These are phyloP conservation scores for Cheilosia pagana DNA, from an alignment of 2,888 invertebrate genomes.

Conservation along the genomic window DNA sequence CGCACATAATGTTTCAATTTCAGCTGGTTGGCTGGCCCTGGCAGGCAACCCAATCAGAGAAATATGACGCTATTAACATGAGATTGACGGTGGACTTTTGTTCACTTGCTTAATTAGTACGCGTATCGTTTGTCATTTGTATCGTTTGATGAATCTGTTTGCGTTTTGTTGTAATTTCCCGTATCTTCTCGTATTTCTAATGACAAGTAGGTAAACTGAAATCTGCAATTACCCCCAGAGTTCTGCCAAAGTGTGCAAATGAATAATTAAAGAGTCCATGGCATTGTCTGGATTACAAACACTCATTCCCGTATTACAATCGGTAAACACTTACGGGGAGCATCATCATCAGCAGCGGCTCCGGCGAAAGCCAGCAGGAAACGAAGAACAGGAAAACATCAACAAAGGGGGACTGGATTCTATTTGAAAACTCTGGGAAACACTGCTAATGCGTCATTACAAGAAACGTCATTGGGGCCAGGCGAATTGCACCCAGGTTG, in stretches of 20 bases:
- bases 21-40: slow-evolving; percentile 8
- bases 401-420: slow-evolving; percentile 28
- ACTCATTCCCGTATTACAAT: slow-evolving; percentile 56
- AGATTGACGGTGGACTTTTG: neutral
- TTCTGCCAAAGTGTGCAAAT: slow-evolving; percentile 40
- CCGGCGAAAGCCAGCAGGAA: slow-evolving; percentile 42
- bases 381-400: slow-evolving; percentile 44
- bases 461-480: slow-evolving; percentile 18
- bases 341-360: slow-evolving; percentile 4
- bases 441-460: slow-evolving; percentile 43
- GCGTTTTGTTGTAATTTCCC: slow-evolving; percentile 17
- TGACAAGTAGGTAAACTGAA: slow-evolving; percentile 21
- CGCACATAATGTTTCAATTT: neutral
- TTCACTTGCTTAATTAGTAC: slow-evolving; percentile 4
- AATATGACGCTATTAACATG: neutral
- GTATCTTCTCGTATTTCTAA: slow-evolving; percentile 8
- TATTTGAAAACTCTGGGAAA: slow-evolving; percentile 31
- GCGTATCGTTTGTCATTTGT: slow-evolving; percentile 18
- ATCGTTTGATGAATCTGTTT: slow-evolving; percentile 1
- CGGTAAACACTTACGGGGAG: slow-evolving; percentile 55
- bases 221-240: slow-evolving; percentile 4
- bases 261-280: slow-evolving; percentile 50
- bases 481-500: neutral
- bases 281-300: slow-evolving; percentile 50
- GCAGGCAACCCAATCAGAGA: slow-evolving; percentile 18